Evolutionary conservation across 1,140 invertebrate genomes (phyloP), one percentile per base, ranked within the genome.

Genomic region (Drosophila hydei): DNA sequence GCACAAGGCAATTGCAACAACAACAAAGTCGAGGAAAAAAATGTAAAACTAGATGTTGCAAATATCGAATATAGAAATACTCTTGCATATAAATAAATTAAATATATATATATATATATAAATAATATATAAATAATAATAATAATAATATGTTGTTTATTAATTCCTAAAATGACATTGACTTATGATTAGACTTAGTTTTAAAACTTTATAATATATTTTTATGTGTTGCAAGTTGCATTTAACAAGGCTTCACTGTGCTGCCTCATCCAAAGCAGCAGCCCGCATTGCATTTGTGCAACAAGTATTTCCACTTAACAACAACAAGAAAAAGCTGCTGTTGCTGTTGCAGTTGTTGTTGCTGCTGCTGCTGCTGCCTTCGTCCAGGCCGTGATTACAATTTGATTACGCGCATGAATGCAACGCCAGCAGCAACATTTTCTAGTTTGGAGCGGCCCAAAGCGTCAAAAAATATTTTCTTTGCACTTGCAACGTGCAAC

Each of bases 301-400:
- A 89, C 85, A 89, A 89, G 85, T 89, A 89, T 89, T 89, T 89
- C 85, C 85, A 89, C 87, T 89, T 89, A 85, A 87, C 83, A 87
- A 78, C 74, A 73, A 40, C 54, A 36, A 40, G 40, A 64, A 64
- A 77, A 62, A 47, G 59, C 64, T 67, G 65, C 56, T 72, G 59
- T 18, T 51, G 75, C 33, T 71, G 72, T 19, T 27, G 59, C 36
- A 9, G 61, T 47, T 33, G 73, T 5, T 4, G 64, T 38, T 62
- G 75, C 25, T 45, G 71, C 36, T 58, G 63, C 27, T 16, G 72
- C 23, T 68, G 70, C 51, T 72, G 73, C 76, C 75, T 42, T 59
- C 60, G 77, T 84, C 69, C 76, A 89, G 71, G 84, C 85, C 71
- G 77, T 89, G 84, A 88, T 88, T 89, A 88, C 84, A 84, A 89